Base-by-base conservation (phyloP, 1,140 invertebrate genomes). In the Babylonia areolata region DNA sequence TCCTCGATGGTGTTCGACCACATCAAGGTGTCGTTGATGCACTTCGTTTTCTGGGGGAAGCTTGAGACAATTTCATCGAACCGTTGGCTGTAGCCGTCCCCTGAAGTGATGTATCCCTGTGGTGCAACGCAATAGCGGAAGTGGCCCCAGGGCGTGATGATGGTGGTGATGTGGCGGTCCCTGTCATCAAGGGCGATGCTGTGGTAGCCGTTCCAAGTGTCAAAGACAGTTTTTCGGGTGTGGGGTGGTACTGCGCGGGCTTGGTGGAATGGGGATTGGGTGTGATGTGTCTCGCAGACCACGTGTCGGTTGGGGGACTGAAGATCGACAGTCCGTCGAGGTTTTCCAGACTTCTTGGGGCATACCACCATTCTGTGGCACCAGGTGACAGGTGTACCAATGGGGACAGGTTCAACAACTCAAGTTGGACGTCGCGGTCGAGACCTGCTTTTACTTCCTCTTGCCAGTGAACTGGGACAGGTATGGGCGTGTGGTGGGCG, bases 61-160 rank as follows among this genome's bases (percentile, higher is more conserved):
- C 86, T 75, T 54, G 87, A 51, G 35, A 87, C 85, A 77, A 89
- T 88, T 69, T 89, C 87, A 85, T 89, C 89, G 78, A 73, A 90
- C 0, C 85, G 84, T 46, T 85, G 46, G 0, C 86, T 86, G 75
- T 89, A 91, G 6, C 84, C 88, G 84, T 89, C 87, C 23, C 89
- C 87, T 87, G 89, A 35, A 81, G 86, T 81, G 39, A 89, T 84
- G 79, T 88, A 92, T 51, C 89, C 92, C 51, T 93, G 92, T 31
- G 90, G 91, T 20, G 89, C 81, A 58, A 85, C 88, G 31, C 87
- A 85, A 88, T 89, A 89, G 51, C 90, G 35, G 64, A 85, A 88
- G n/a, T 89, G 39, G 0, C 88, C 91, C 89, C 88, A 92, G 33
- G 88, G 90, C 0, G 87, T 90, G 75, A 89, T 92, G 81, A 90